These are phyloP conservation scores for Chionodraco myersi DNA, from an alignment of 2,113 vertebrate genomes.

Conservation along the genomic window DNA sequence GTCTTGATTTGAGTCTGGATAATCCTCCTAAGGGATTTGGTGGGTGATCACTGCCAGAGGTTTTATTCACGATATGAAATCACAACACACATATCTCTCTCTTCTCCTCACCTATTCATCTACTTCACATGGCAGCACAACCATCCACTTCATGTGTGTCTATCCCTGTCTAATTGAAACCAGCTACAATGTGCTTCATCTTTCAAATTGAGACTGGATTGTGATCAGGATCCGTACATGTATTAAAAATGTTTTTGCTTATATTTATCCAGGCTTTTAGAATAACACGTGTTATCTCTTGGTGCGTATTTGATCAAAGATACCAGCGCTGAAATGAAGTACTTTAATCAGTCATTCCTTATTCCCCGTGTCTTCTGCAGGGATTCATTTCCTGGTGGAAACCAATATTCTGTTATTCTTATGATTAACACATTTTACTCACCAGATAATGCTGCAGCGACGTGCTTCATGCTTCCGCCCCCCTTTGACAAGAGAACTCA, in stretches of 20 bases:
- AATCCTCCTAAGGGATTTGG: constrained; percentile 81
- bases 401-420: constrained; percentile 54
- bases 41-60: constrained; percentile 62
- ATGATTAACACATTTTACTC: constrained; percentile 56
- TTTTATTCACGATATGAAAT: constrained; percentile 62
- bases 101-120: constrained; percentile 18
- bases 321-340: constrained; percentile 27
- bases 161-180: constrained; percentile 29
- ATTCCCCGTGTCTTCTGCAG: constrained; percentile 4
- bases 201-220: not conserved
- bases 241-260: not conserved
- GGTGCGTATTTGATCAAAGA: constrained; percentile 17
- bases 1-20: constrained; percentile 79
- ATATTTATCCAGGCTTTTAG: not conserved
- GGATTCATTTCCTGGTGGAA: constrained; percentile 58
- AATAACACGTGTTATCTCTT: constrained; percentile 15
- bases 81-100: constrained; percentile 30
- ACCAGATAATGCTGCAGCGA: constrained; percentile 30
- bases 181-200: not conserved
- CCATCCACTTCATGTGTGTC: constrained; percentile 42
- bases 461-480: constrained; percentile 20
- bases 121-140: constrained; percentile 36
- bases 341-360: constrained; percentile 55
- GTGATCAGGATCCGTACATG: not conserved
- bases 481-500: constrained; percentile 29